Evolutionary conservation across 2,113 vertebrate genomes (phyloP).

Genomic region (Euleptes europaea): DNA sequence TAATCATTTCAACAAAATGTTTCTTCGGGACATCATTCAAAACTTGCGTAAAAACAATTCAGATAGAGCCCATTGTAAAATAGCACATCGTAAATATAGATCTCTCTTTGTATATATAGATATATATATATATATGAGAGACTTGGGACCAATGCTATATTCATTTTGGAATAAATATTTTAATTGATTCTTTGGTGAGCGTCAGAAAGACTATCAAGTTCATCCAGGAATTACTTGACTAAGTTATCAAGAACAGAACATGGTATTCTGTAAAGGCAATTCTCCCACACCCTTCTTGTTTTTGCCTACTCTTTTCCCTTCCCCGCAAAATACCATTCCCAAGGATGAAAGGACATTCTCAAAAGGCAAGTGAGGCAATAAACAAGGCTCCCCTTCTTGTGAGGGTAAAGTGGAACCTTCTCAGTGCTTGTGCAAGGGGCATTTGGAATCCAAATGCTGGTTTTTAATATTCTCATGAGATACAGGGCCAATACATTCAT

Average conservation of each 20-base stretch:
- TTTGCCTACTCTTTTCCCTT: not conserved
- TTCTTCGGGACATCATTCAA: not conserved
- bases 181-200: not conserved
- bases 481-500: too few relatives aligned
- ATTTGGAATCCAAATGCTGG: not conserved
- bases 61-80: not conserved
- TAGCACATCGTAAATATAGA: not conserved
- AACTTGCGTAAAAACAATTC: not conserved
- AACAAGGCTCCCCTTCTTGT: not conserved
- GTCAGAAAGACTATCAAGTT: not conserved
- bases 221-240: too few relatives aligned
- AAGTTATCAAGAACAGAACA: not conserved
- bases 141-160: not conserved
- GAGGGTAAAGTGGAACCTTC: not conserved
- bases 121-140: not conserved
- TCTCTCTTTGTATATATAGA: too few relatives aligned
- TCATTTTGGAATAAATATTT: not conserved
- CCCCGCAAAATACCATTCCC: not conserved
- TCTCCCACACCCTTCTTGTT: not conserved
- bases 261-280: not conserved
- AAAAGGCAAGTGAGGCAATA: not conserved
- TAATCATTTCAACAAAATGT: conserved; percentile 4
- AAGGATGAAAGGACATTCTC: not conserved
- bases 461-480: not conserved
- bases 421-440: not conserved